These are phyloP conservation scores for Phaetusa simplex DNA, from an alignment of 2,113 vertebrate species.

Conservation along the genomic window DNA sequence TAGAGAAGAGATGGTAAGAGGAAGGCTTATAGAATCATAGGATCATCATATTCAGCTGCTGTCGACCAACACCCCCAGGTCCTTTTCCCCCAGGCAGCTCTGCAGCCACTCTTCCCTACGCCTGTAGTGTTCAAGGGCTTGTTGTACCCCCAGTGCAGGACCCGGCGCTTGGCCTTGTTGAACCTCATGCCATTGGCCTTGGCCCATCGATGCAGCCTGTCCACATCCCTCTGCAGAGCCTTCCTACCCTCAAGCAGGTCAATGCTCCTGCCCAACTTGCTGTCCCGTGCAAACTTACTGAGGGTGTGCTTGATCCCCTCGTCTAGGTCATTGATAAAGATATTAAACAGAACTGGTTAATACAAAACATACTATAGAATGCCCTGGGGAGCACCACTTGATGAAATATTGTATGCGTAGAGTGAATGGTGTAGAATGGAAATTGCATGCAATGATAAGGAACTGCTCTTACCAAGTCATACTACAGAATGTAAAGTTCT, in stretches of 20 bases:
- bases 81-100: neutral
- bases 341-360: neutral
- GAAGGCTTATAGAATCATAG: neutral
- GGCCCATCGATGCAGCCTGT: neutral
- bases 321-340: neutral
- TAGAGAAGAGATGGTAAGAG: neutral
- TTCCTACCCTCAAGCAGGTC: neutral
- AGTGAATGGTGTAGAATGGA: neutral
- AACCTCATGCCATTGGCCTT: neutral
- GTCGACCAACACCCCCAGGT: neutral
- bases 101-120: neutral
- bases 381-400: neutral
- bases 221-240: neutral
- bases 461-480: neutral
- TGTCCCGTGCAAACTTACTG: neutral
- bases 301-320: neutral
- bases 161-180: neutral
- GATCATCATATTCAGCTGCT: neutral
- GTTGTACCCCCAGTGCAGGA: neutral
- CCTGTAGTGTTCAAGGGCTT: neutral
- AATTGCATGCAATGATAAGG: neutral
- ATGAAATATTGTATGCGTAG: neutral
- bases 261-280: neutral
- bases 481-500: neutral
- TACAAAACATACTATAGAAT: too few species aligned